These are phyloP conservation scores for Gallirallus australis DNA, from an alignment of 2,797 vertebrate species.

Conservation along the genomic window DNA sequence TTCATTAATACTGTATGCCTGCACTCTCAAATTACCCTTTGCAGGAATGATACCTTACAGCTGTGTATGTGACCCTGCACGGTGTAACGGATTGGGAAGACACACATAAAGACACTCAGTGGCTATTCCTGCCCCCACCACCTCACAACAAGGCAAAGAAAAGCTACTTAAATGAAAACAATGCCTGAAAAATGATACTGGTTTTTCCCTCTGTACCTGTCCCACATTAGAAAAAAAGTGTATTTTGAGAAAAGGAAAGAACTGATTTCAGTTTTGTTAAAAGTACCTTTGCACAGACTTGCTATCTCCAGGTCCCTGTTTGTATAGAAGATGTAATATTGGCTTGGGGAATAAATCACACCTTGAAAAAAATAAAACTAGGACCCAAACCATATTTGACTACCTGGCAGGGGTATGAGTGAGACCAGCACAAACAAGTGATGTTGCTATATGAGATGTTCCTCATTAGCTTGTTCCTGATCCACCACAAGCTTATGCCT, in stretches of 20 bases:
- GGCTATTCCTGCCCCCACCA: not conserved
- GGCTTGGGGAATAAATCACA: not conserved
- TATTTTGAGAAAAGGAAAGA: not conserved
- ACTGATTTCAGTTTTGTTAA: not conserved
- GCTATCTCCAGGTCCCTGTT: not conserved
- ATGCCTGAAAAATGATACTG: not conserved
- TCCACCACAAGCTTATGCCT: not conserved
- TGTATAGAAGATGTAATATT: not conserved
- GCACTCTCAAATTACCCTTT: not conserved
- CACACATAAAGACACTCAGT: not conserved
- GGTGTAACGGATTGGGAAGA: not conserved
- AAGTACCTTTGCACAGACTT: not conserved
- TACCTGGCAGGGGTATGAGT: not conserved
- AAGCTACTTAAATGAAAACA: not conserved
- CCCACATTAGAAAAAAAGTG: not conserved
- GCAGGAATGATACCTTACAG: not conserved
- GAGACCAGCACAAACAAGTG: not conserved
- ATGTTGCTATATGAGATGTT: not conserved
- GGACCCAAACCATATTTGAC: not conserved
- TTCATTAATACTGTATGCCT: not conserved
- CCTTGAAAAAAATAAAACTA: constrained; percentile 6
- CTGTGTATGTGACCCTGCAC: not conserved
- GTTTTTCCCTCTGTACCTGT: not conserved
- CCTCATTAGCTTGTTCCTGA: not conserved
- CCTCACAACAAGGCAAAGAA: not conserved